Conservation (phyloP, 2,797 vertebrate species). For the Microctenopoma steveboyesi region DNA sequence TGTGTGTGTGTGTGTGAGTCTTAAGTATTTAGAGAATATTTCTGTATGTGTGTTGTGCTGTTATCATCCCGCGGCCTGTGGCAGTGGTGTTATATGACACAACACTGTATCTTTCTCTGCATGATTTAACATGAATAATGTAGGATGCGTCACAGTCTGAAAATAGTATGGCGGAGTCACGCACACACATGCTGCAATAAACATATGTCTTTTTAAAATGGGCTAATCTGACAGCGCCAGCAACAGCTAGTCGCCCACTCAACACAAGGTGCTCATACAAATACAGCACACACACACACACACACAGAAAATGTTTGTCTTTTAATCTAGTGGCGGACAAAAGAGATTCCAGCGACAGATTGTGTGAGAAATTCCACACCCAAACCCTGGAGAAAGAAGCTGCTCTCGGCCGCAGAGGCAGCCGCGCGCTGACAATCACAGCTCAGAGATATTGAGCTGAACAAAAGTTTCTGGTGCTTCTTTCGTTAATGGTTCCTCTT, state of each 20-base stretch:
- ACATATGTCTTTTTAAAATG: conserved; percentile 69
- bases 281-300: too few species aligned
- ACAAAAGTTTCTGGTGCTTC: conserved; percentile 52
- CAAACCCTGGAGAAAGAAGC: conserved; percentile 53
- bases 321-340: conserved; percentile 60
- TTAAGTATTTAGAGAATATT: conserved; percentile 28
- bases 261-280: conserved; percentile 46
- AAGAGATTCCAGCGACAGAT: conserved; percentile 68
- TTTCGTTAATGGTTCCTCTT: conserved; percentile 48
- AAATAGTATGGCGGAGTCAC: conserved; percentile 63
- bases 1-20: conserved; percentile 16
- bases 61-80: conserved; percentile 45
- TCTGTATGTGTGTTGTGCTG: neutral
- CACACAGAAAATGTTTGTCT: conserved; percentile 2
- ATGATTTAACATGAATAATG: conserved; percentile 70
- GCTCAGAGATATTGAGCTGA: conserved; percentile 50
- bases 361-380: conserved; percentile 56
- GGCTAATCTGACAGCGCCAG: conserved; percentile 72
- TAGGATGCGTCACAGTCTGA: conserved; percentile 49
- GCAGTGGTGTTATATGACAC: conserved; percentile 48
- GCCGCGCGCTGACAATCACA: conserved; percentile 44
- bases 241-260: conserved; percentile 74
- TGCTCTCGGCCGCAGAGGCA: conserved; percentile 44
- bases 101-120: conserved; percentile 47
- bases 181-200: conserved; percentile 35